These are phyloP conservation scores for Hoplostethus mediterraneus DNA, from an alignment of 2,797 vertebrate species.

Conservation along the genomic window DNA sequence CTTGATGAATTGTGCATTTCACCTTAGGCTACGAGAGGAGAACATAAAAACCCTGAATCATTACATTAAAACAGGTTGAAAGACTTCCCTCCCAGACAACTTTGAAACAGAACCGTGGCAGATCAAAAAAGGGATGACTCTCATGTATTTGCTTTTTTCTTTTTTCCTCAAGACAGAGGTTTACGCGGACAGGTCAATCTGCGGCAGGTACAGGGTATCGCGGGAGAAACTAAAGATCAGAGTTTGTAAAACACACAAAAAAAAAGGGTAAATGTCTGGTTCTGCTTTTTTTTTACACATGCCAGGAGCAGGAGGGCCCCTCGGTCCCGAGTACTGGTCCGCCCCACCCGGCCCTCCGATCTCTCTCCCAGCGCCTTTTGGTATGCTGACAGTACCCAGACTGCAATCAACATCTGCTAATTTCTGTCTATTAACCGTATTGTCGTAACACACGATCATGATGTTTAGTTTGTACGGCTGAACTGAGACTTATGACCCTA, in stretches of 20 bases:
- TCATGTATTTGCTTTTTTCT: slow-evolving; percentile 42
- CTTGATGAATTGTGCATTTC: slow-evolving; percentile 87
- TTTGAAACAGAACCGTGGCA: slow-evolving; percentile 73
- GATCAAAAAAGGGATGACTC: slow-evolving; percentile 64
- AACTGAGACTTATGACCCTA: slow-evolving; percentile 90
- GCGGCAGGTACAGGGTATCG: slow-evolving; percentile 31
- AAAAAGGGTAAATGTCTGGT: slow-evolving; percentile 36
- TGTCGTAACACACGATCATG: slow-evolving; percentile 87
- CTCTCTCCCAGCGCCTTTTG: slow-evolving; percentile 70
- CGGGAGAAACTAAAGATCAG: slow-evolving; percentile 45
- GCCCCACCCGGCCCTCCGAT: slow-evolving; percentile 24
- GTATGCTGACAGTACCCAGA: slow-evolving; percentile 76
- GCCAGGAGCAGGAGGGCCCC: slow-evolving; percentile 55
- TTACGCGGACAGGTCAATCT: slow-evolving; percentile 59
- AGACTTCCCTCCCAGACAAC: slow-evolving; percentile 67
- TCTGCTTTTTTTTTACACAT: slow-evolving; percentile 66
- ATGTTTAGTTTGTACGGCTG: slow-evolving; percentile 91
- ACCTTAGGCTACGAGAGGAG: slow-evolving; percentile 80
- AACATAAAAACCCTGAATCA: slow-evolving; percentile 74
- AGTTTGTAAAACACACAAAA: slow-evolving; percentile 26
- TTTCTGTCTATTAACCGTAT: slow-evolving; percentile 86
- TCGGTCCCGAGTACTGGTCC: slow-evolving; percentile 51
- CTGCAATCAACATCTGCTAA: slow-evolving; percentile 90
- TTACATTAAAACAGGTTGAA: slow-evolving; percentile 72
- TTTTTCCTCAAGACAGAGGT: slow-evolving; percentile 42